Evolutionary conservation across 2,888 invertebrate genomes (phyloP).

Genomic region (Chalcosyrphus nemorum): DNA sequence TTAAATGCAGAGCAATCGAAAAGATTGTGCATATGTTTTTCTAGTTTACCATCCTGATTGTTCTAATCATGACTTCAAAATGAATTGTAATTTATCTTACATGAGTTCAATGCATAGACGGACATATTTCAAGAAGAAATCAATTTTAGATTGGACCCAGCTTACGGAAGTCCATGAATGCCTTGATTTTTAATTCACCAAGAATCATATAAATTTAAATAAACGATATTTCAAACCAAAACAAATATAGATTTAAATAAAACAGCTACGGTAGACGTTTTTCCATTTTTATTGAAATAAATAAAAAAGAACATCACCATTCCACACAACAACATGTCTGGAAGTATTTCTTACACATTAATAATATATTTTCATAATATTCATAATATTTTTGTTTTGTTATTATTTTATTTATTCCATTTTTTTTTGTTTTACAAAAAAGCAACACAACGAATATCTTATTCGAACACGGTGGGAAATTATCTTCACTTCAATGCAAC

Average conservation of each 20-base stretch:
- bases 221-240: no score
- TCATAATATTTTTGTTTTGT: conserved; percentile 31
- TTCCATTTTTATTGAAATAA: conserved; percentile 72
- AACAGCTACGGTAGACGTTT: conserved; percentile 26
- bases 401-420: conserved; percentile 1
- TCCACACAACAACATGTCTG: conserved; percentile 66
- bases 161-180: no score
- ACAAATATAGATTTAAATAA: not conserved
- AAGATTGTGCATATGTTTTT: no score
- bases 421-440: conserved; percentile 61
- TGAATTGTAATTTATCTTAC: no score
- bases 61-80: no score
- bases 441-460: conserved; percentile 71
- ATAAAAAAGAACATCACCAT: conserved; percentile 72
- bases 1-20: no score
- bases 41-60: no score
- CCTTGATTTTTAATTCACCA: no score
- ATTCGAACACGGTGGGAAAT: conserved; percentile 72
- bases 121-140: no score
- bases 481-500: conserved; percentile 70
- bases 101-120: no score
- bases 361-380: conserved; percentile 54
- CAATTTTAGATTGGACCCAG: no score
- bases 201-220: no score
- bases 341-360: conserved; percentile 64